Conservation (phyloP, 2,888 invertebrate genomes). For the Thymelicus lineola region DNA sequence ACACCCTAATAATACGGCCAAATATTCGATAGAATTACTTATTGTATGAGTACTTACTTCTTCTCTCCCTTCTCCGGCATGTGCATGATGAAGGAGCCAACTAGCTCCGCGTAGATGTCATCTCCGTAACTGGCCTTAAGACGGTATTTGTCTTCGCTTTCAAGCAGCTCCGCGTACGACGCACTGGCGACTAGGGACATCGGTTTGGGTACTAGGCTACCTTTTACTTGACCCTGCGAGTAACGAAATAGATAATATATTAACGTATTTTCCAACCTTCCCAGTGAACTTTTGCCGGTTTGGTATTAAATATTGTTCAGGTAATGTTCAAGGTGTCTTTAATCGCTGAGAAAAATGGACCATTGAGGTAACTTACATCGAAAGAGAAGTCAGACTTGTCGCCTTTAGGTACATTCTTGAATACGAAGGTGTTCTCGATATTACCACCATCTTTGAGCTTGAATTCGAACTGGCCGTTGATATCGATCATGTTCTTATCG, state of each 20-base stretch:
- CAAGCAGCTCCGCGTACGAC: conserved; percentile 54
- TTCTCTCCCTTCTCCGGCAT: conserved; percentile 62
- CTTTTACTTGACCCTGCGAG: conserved; percentile 64
- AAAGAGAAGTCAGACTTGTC: conserved; percentile 61
- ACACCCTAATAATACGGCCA: too few relatives aligned
- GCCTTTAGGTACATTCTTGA: conserved; percentile 64
- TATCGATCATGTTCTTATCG: conserved; percentile 59
- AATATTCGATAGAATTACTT: too few relatives aligned
- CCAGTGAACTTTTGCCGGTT: too few relatives aligned
- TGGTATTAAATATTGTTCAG: too few relatives aligned
- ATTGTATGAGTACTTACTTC: conserved; percentile 60
- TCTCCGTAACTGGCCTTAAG: conserved; percentile 78
- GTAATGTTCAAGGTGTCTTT: too few relatives aligned
- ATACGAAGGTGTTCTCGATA: conserved; percentile 57
- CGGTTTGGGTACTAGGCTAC: conserved; percentile 67
- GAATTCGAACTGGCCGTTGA: conserved; percentile 67
- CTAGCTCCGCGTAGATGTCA: conserved; percentile 63
- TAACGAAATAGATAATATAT: too few relatives aligned
- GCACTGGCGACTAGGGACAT: conserved; percentile 54
- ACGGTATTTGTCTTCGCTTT: conserved; percentile 65
- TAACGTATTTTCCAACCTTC: too few relatives aligned
- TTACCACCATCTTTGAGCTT: conserved; percentile 68
- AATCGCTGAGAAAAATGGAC: background rate
- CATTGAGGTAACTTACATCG: conserved; percentile 56
- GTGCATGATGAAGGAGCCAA: conserved; percentile 68